Evolutionary conservation across 2,797 vertebrate species (phyloP).

Genomic region (Melanogrammus aeglefinus): DNA sequence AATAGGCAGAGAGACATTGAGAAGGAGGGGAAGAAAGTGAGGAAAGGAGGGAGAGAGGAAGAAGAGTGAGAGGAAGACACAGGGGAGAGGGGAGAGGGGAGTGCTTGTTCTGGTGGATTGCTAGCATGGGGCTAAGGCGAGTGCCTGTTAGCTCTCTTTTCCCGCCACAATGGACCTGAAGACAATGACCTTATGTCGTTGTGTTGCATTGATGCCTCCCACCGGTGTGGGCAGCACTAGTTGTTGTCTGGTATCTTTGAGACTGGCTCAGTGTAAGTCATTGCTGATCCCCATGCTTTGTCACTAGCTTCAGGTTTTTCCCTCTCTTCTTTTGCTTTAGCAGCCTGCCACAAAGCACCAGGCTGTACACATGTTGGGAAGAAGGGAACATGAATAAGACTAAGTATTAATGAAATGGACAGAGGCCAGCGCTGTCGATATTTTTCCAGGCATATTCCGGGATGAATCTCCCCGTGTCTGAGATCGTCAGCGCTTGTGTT

Average conservation of each 20-base stretch:
- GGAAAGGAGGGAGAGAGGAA: constrained; percentile 14
- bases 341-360: constrained; percentile 47
- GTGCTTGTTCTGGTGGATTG: constrained; percentile 42
- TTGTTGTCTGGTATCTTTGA: constrained; percentile 44
- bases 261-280: constrained; percentile 41
- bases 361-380: constrained; percentile 34
- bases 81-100: constrained; percentile 33
- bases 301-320: constrained; percentile 53
- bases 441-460: constrained; percentile 39
- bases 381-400: constrained; percentile 43
- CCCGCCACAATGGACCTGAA: constrained; percentile 62
- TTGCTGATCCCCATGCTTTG: constrained; percentile 54
- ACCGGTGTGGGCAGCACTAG: constrained; percentile 57
- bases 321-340: constrained; percentile 24
- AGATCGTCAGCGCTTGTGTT: constrained; percentile 42
- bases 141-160: constrained; percentile 61
- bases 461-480: constrained; percentile 44
- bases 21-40: constrained; percentile 24
- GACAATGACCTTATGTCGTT: constrained; percentile 69
- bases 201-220: constrained; percentile 68
- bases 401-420: constrained; percentile 64
- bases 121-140: constrained; percentile 49
- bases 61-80: constrained; percentile 39
- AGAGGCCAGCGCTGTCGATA: constrained; percentile 54
- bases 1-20: constrained; percentile 49